Evolutionary conservation across 2,888 invertebrate genomes (phyloP).

Genomic region (Laspeyria flexula): DNA sequence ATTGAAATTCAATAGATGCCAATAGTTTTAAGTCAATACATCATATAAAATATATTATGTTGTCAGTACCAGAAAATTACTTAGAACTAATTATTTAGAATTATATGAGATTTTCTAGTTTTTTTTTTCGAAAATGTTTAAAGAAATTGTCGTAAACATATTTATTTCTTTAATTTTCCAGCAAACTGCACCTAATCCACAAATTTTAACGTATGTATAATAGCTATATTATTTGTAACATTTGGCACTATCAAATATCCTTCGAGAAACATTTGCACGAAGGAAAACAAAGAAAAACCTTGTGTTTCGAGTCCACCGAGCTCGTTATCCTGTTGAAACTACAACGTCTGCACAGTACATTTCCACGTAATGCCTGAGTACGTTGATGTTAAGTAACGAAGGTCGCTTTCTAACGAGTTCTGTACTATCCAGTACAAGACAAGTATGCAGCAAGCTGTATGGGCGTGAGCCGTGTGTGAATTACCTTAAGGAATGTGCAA

Average conservation of each 20-base stretch:
- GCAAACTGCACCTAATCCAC: no score
- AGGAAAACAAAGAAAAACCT: conserved; percentile 2
- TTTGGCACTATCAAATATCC: background rate
- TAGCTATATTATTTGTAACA: no score
- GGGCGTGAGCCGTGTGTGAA: conserved; percentile 37
- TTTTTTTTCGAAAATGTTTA: no score
- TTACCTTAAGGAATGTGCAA: conserved; percentile 23
- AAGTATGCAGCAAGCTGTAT: conserved; percentile 28
- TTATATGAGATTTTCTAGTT: no score
- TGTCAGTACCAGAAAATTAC: no score
- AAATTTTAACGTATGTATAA: no score
- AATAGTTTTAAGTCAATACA: no score
- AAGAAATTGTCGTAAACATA: no score
- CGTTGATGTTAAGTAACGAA: conserved; percentile 53
- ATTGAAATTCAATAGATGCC: no score
- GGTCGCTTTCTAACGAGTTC: conserved; percentile 63
- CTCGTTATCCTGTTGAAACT: conserved; percentile 10
- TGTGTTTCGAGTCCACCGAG: background rate
- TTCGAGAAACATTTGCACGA: background rate
- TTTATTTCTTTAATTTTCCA: no score
- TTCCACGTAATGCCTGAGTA: conserved; percentile 34
- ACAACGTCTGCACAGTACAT: conserved; percentile 15
- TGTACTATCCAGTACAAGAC: conserved; percentile 29
- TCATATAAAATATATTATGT: no score
- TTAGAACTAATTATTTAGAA: no score